phyloP scores from a whole-genome alignment of 2,113 vertebrate species.

The Melanerpes formicivorus region DNA sequence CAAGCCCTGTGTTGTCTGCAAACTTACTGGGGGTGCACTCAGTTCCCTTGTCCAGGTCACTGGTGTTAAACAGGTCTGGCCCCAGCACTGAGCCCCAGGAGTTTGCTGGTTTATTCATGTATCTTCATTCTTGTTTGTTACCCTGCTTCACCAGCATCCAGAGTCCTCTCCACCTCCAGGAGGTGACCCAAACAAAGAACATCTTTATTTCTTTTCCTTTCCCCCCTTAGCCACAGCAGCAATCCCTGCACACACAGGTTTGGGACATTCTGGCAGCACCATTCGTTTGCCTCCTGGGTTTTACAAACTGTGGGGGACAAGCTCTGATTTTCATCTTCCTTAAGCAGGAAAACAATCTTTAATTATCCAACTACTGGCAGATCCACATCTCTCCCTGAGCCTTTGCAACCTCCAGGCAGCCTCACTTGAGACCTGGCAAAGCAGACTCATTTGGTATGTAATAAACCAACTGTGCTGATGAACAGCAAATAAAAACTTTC shows the following conservation, averaged over 20 bases:
- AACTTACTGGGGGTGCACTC: too few species aligned
- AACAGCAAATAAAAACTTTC: neutral
- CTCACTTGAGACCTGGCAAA: neutral
- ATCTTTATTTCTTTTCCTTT: neutral
- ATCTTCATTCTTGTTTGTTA: neutral
- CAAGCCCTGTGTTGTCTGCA: too few species aligned
- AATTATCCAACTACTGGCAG: neutral
- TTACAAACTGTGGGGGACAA: neutral
- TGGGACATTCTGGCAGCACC: neutral
- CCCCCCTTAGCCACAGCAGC: neutral
- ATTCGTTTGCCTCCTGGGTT: neutral
- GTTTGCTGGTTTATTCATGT: neutral
- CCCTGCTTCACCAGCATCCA: neutral
- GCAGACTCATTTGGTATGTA: neutral
- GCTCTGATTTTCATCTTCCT: neutral
- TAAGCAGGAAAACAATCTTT: neutral
- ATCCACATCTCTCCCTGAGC: neutral
- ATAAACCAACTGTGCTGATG: neutral
- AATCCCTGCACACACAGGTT: neutral
- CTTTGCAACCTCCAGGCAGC: neutral
- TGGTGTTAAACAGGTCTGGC: too few species aligned
- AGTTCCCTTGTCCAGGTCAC: neutral
- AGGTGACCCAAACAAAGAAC: neutral
- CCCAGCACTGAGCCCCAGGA: neutral
- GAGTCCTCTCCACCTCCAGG: neutral